A percentile compares a stretch with the other conserved stretches of the same genome.
These are phyloP conservation scores for Oxyteleia sp. DNA, from an alignment of 2,888 invertebrate genomes.

Conservation along the genomic window DNA sequence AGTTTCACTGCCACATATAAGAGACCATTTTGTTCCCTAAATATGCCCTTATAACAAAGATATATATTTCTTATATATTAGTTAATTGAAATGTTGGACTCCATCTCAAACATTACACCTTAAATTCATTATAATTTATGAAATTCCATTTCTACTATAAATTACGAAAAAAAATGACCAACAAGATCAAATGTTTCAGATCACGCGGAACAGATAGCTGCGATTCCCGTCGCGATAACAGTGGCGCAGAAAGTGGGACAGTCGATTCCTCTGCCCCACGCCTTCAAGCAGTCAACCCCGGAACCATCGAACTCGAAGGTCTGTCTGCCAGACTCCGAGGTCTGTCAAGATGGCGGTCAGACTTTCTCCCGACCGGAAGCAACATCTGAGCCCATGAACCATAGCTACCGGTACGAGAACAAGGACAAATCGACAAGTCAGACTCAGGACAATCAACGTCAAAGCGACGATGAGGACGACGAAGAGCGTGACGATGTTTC, in stretches of 20 bases:
- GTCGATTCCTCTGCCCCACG: constrained; percentile 67
- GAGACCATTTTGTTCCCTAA: too few species aligned
- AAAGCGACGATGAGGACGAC: constrained; percentile 78
- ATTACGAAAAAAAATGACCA: too few species aligned
- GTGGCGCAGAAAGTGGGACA: constrained; percentile 59
- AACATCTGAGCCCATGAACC: constrained; percentile 76
- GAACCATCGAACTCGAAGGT: constrained; percentile 35
- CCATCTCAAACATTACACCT: too few species aligned
- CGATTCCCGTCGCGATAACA: constrained; percentile 75
- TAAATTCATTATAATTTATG: too few species aligned
- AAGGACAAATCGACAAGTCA: constrained; percentile 79
- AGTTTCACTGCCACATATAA: too few species aligned
- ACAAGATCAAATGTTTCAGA: constrained; percentile 77
- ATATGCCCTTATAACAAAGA: too few species aligned
- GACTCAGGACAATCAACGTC: constrained; percentile 57
- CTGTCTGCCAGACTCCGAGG: constrained; percentile 38
- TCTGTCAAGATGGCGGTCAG: constrained; percentile 38
- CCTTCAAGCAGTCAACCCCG: constrained; percentile 66
- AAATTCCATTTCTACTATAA: too few species aligned
- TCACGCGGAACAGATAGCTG: constrained; percentile 85
- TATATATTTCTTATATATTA: too few species aligned
- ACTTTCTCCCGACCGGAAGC: constrained; percentile 51
- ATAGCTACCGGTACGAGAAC: constrained; percentile 80
- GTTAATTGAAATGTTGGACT: too few species aligned
- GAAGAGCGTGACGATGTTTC: constrained; percentile 81